Evolutionary conservation across 2,797 vertebrate species (phyloP).

Genomic region (Fistularia tabacaria): DNA sequence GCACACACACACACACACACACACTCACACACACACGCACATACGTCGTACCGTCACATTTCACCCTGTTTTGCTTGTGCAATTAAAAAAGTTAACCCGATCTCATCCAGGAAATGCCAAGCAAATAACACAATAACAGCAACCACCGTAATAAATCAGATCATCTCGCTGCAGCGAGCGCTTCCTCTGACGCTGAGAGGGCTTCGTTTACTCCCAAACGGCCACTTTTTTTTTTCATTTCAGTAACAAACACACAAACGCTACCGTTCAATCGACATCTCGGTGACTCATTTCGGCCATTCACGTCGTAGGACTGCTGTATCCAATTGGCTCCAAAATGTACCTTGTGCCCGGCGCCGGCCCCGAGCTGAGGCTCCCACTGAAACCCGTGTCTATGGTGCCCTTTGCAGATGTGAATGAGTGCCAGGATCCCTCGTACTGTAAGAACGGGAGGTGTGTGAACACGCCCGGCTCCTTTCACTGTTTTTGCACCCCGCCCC

Average conservation of each 20-base stretch:
- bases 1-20: not conserved
- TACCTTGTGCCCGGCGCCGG: slow-evolving; percentile 45
- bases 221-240: too few relatives aligned
- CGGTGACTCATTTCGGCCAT: too few relatives aligned
- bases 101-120: not conserved
- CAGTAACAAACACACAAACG: too few relatives aligned
- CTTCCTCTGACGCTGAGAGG: not conserved
- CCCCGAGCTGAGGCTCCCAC: slow-evolving; percentile 67
- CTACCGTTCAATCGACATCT: too few relatives aligned
- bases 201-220: too few relatives aligned
- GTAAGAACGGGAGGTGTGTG: slow-evolving; percentile 87
- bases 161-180: slow-evolving; percentile 15
- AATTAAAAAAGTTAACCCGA: not conserved
- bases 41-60: not conserved
- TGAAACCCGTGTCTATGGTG: slow-evolving; percentile 76
- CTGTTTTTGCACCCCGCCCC: slow-evolving; percentile 85
- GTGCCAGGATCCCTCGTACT: slow-evolving; percentile 86
- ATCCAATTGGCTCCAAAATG: slow-evolving; percentile 17
- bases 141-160: not conserved
- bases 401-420: slow-evolving; percentile 86
- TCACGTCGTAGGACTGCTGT: slow-evolving; percentile 16
- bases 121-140: too few relatives aligned
- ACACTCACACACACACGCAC: not conserved
- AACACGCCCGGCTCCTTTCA: slow-evolving; percentile 88
- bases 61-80: not conserved